Evolutionary conservation across 35 echinoderm and acorn worm genomes (phyloP), one percentile per base, ranked within the genome.

Genomic region (Amphiura filiformis): DNA sequence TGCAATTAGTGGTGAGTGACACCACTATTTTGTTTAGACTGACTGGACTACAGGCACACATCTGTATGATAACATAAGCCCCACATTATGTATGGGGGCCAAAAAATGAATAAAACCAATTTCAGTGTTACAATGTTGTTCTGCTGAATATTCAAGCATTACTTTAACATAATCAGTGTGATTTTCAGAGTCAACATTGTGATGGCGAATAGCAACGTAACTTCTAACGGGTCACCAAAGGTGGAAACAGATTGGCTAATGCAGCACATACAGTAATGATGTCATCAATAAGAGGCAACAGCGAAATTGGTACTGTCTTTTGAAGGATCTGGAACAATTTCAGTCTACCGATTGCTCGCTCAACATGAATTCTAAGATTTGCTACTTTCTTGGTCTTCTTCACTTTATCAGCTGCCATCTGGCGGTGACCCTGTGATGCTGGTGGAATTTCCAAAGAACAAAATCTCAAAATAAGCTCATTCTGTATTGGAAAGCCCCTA

Each of bases 381-480:
- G 91, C 91, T 36, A 93, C 39, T 57, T 88, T 93, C 81, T 93
- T 93, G 37, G 91, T 93, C 39, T 90, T 78, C 26, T 41, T 42
- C 1, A 78, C 88, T 28, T 90, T 76, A 1, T 32, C 23, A 39
- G 18, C 13, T 5, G 82, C 86, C 84, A 86, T 80, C 77, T 94
- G 88, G 1, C 75, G 13, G 0, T 76, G 37, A 13, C 92, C 88
- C 34, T 81, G 33, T 37, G 26, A 57, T 40, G 82, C 38, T 37
- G 93, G 88, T 7, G 93, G 93, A 0, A 90, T 90, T 37, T 78
- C 65, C 57, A 90, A 39, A 0, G 42, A 57, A 38, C 49, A 36
- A 26, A 34, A 31, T 12, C 57, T 37, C 1, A 82, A 38, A 11
- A 91, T 40, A 34, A 94, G 35, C 20, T 94, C 92, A 49, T 86